These are phyloP conservation scores for Crossaster papposus DNA, from an alignment of 53 echinoderm and acorn worm species.

Conservation along the genomic window DNA sequence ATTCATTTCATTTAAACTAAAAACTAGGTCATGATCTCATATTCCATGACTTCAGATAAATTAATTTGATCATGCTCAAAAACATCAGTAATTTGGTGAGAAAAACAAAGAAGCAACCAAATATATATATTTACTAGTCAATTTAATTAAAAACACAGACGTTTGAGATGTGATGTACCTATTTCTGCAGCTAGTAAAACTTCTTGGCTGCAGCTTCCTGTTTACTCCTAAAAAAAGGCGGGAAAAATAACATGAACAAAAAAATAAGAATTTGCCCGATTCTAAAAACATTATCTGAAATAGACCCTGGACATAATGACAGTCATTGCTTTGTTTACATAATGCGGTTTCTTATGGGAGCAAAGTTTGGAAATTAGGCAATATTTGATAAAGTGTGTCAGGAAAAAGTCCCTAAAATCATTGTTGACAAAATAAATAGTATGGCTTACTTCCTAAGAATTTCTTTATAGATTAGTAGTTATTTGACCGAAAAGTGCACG, in stretches of 20 bases:
- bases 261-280: background rate
- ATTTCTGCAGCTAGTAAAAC: conserved; percentile 67
- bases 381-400: too few species aligned
- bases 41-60: background rate
- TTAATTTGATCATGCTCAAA: too few species aligned
- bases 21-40: background rate
- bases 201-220: conserved; percentile 99
- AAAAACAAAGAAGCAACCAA: conserved; percentile 1
- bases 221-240: conserved; percentile 78
- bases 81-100: background rate
- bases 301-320: too few species aligned
- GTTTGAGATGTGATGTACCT: conserved; percentile 5
- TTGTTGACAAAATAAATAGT: too few species aligned
- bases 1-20: background rate
- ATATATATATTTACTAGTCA: background rate
- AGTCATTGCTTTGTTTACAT: too few species aligned
- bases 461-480: too few species aligned
- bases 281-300: too few species aligned
- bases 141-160: conserved; percentile 12
- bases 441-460: too few species aligned
- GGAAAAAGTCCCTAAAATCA: too few species aligned
- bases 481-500: too few species aligned
- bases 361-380: too few species aligned
- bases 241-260: conserved; percentile 18
- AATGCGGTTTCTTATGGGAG: too few species aligned